Percentiles rank a stretch among this genome's conserved stretches.
Conservation (phyloP, 2,888 invertebrate genomes). For the Drosophila testacea region DNA sequence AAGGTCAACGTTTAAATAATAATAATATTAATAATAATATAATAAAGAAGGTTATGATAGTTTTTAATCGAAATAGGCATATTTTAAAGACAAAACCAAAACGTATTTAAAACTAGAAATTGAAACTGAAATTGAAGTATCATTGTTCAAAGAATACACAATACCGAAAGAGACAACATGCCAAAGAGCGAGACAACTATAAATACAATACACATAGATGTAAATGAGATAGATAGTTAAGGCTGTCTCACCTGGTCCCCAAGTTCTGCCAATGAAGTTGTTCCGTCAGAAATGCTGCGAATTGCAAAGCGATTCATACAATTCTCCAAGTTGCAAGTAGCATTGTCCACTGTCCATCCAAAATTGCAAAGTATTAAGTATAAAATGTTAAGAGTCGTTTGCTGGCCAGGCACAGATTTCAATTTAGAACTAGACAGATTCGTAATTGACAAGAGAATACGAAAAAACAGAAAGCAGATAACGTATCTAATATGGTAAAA, state of each 20-base stretch:
- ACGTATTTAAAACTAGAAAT: slow-evolving; percentile 28
- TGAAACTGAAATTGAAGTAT: slow-evolving; percentile 7
- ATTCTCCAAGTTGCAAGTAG: slow-evolving; percentile 24
- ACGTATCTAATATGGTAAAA: slow-evolving; percentile 20
- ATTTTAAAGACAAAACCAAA: slow-evolving; percentile 28
- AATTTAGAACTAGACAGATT: background rate
- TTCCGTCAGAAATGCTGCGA: slow-evolving; percentile 50
- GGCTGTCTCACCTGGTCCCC: slow-evolving; percentile 5
- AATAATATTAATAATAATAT: slow-evolving; percentile 17
- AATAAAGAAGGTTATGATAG: slow-evolving; percentile 46
- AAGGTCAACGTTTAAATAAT: slow-evolving; percentile 38
- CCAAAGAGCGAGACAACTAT: slow-evolving; percentile 26
- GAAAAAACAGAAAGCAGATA: slow-evolving; percentile 16
- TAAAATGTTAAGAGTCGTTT: slow-evolving; percentile 18
- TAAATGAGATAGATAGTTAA: slow-evolving; percentile 4
- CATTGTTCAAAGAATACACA: slow-evolving; percentile 32
- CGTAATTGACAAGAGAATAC: slow-evolving; percentile 22
- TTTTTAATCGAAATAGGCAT: slow-evolving; percentile 39
- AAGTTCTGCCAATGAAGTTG: slow-evolving; percentile 47
- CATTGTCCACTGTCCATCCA: slow-evolving; percentile 46
- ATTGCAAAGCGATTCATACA: slow-evolving; percentile 19
- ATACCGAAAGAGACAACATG: slow-evolving; percentile 42
- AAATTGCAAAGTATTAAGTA: slow-evolving; percentile 30
- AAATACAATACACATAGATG: background rate
- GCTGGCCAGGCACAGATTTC: slow-evolving; percentile 16